Conservation (phyloP, 1,140 invertebrate genomes). For the Drosophila punjabiensis region DNA sequence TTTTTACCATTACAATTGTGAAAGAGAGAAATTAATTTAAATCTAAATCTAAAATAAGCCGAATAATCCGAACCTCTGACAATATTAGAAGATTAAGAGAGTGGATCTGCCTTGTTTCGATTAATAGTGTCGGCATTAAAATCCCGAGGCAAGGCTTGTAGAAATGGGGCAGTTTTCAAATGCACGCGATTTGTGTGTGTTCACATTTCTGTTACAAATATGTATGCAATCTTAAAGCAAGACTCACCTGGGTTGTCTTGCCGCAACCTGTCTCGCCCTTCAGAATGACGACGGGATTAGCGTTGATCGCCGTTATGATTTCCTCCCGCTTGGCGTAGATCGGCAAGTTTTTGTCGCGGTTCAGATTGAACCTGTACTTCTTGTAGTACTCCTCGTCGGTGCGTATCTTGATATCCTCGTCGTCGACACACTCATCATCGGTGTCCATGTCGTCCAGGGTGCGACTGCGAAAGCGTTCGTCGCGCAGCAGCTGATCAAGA, state of each 20-base stretch:
- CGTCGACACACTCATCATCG: slow-evolving; percentile 41
- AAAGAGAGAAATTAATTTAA: too few relatives aligned
- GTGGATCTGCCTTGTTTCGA: not conserved
- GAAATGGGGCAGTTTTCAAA: not conserved
- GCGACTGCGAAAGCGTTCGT: not conserved
- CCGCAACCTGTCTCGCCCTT: slow-evolving; percentile 88
- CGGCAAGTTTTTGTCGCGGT: slow-evolving; percentile 64
- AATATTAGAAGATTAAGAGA: not conserved
- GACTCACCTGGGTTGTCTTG: slow-evolving; percentile 92
- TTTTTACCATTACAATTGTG: too few relatives aligned
- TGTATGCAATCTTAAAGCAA: not conserved
- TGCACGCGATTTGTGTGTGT: not conserved
- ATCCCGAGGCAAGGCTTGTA: not conserved
- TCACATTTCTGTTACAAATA: not conserved
- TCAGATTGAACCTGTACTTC: slow-evolving; percentile 67
- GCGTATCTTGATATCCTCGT: slow-evolving; percentile 20
- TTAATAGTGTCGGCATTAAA: not conserved
- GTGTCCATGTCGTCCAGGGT: slow-evolving; percentile 65
- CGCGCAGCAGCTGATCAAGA: slow-evolving; percentile 1
- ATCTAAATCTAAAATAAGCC: not conserved
- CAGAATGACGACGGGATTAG: slow-evolving; percentile 72
- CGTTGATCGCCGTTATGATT: slow-evolving; percentile 60
- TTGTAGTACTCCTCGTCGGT: slow-evolving; percentile 66
- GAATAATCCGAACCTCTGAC: not conserved
- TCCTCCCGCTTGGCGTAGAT: slow-evolving; percentile 65